These are phyloP conservation scores for Synanthedon myopaeformis DNA, from an alignment of 2,888 invertebrate species.

Conservation along the genomic window DNA sequence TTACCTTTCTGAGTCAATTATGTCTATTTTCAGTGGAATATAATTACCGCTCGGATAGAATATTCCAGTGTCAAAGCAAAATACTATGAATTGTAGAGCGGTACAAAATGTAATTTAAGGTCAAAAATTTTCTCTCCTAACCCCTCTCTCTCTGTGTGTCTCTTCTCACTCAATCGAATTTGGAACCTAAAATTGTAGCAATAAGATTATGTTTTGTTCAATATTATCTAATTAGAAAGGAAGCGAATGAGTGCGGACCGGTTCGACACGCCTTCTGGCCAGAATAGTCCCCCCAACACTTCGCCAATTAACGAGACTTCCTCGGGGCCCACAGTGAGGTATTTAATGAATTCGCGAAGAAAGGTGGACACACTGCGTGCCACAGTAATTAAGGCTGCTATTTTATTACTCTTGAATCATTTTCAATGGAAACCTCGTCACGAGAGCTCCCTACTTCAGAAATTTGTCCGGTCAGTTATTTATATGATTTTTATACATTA, in stretches of 20 bases:
- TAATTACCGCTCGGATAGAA: neutral
- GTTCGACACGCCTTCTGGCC: constrained; percentile 29
- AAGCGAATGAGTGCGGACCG: constrained; percentile 14
- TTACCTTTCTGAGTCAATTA: neutral
- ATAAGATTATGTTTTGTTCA: constrained; percentile 25
- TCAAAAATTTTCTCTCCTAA: neutral
- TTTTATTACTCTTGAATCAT: neutral
- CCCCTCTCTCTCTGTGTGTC: neutral
- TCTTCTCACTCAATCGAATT: neutral
- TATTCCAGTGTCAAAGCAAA: neutral
- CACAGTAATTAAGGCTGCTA: constrained; percentile 35
- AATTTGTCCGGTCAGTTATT: too few relatives aligned
- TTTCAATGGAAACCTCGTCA: neutral
- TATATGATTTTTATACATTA: too few relatives aligned
- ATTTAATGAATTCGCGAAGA: constrained; percentile 23
- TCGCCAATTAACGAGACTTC: constrained; percentile 31
- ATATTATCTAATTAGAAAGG: constrained; percentile 27
- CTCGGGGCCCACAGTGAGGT: constrained; percentile 3
- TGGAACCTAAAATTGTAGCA: neutral
- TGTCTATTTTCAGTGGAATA: neutral
- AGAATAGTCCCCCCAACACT: constrained; percentile 23
- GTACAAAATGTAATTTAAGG: neutral
- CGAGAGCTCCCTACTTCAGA: neutral
- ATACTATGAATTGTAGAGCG: neutral
- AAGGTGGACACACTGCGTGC: constrained; percentile 22